Base-by-base conservation (phyloP, 2,113 vertebrate species). In the Gymnarchus niloticus region DNA sequence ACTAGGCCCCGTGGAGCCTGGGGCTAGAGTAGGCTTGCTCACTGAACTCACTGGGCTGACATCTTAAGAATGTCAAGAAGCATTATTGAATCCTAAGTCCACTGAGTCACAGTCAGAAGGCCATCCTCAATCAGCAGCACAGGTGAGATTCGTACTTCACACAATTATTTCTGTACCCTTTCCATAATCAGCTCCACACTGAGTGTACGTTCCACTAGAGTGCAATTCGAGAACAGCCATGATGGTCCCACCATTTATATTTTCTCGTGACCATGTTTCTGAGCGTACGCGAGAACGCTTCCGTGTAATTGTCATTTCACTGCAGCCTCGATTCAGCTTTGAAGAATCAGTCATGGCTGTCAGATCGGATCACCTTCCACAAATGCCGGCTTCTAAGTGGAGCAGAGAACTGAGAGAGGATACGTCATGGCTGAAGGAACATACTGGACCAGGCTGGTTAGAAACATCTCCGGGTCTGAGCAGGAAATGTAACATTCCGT, bases 281-380 rank as follows among this genome's bases (percentile, higher is more conserved):
- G 14, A 41, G 46, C 65, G 56, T 57, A 87, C 84, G 65, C 83
- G 61, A 3, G 54, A 57, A 56, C 49, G 14, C 65, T 17, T 0
- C 76, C 19, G 84, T 85, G 65, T 61, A 82, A 49, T 56, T 85
- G 41, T 85, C 23, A 81, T 54, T 52, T 65, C 57, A 12, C 49
- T 48, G 86, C 90, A 81, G 56, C 85, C 86, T 86, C 84, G 77
- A 84, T 49, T 59, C 85, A 56, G 87, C 44, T 85, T 51, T 19
- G 73, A 3, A 59, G 87, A 90, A 91, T 87, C 69, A 81, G 85
- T 92, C 89, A 86, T 65, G 88, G 85, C 87, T 93, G 92, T 93
- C 93, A 89, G 88, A 85, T 59, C 73, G 80, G 86, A 88, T 90
- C 88, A 90, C 52, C n/a, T 56, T 61, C n/a, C 65, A 37, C 54